Evolutionary conservation across 92 coral and sea anemone genomes (phyloP).

Genomic region (Porites divaricata): DNA sequence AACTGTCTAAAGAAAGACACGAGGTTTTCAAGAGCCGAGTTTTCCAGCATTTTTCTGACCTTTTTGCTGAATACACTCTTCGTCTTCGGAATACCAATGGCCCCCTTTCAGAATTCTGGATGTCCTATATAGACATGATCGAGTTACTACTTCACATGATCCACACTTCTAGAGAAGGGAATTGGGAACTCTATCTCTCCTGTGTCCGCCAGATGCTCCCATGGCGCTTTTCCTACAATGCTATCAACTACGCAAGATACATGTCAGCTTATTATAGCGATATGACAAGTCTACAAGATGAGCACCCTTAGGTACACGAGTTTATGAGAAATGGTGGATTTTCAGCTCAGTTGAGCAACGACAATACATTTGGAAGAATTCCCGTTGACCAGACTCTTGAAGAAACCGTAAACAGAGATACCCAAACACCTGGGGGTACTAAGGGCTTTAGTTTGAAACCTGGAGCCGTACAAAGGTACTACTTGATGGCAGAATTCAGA

Average conservation of each 20-base stretch:
- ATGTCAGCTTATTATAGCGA: too few species aligned
- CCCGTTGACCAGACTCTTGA: conserved; percentile 61
- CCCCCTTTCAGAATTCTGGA: conserved; percentile 56
- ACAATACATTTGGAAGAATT: conserved; percentile 53
- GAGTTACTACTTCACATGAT: conserved; percentile 51
- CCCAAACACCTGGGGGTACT: conserved; percentile 50
- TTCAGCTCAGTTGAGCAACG: conserved; percentile 52
- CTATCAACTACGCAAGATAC: too few species aligned
- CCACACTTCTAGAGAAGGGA: conserved; percentile 59
- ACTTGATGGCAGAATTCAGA: conserved; percentile 42
- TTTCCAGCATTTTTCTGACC: conserved; percentile 30
- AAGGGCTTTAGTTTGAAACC: conserved; percentile 21
- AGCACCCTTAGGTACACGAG: conserved; percentile 51
- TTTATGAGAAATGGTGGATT: conserved; percentile 47
- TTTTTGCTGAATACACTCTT: conserved; percentile 25
- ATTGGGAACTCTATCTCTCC: conserved; percentile 49
- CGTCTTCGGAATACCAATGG: conserved; percentile 35
- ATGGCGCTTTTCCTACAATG: too few species aligned
- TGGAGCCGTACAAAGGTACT: conserved; percentile 41
- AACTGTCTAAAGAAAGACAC: conserved; percentile 46
- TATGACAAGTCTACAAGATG: conserved; percentile 13
- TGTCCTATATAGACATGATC: conserved; percentile 56
- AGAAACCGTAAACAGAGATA: conserved; percentile 47
- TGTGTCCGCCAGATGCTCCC: too few species aligned
- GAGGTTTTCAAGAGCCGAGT: conserved; percentile 42